These are phyloP conservation scores for Drosophila micromelanica DNA, from an alignment of 1,140 invertebrate species.

Conservation along the genomic window DNA sequence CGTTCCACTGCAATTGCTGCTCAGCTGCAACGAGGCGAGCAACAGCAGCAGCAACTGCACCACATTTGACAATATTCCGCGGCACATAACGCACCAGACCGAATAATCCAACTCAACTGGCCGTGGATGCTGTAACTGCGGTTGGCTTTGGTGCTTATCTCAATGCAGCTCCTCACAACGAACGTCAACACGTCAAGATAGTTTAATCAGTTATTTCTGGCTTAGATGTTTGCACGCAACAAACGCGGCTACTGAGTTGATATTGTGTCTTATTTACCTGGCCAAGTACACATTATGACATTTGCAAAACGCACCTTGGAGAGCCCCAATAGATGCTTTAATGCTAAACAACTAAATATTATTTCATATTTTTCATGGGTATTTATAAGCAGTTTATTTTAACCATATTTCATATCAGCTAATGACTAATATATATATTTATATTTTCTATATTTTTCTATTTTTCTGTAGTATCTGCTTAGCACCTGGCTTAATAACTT, in stretches of 20 bases:
- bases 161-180: conserved; percentile 58
- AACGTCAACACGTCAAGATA: conserved; percentile 69
- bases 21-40: conserved; percentile 43
- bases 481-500: too few species aligned
- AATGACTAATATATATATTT: too few species aligned
- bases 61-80: conserved; percentile 31
- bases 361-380: too few species aligned
- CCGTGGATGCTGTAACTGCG: conserved; percentile 18
- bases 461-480: too few species aligned
- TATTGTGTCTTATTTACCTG: conserved; percentile 13
- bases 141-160: conserved; percentile 50
- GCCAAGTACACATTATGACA: background rate
- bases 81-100: conserved; percentile 52
- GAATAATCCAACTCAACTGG: conserved; percentile 1
- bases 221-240: background rate
- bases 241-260: conserved; percentile 3
- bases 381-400: too few species aligned
- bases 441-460: too few species aligned
- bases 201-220: conserved; percentile 50
- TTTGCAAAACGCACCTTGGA: background rate
- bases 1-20: conserved; percentile 47
- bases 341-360: background rate
- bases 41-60: conserved; percentile 31
- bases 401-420: too few species aligned
- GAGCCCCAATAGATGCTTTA: background rate